These are phyloP conservation scores for Agrypnia vestita DNA, from an alignment of 1,140 invertebrate genomes.

Conservation along the genomic window DNA sequence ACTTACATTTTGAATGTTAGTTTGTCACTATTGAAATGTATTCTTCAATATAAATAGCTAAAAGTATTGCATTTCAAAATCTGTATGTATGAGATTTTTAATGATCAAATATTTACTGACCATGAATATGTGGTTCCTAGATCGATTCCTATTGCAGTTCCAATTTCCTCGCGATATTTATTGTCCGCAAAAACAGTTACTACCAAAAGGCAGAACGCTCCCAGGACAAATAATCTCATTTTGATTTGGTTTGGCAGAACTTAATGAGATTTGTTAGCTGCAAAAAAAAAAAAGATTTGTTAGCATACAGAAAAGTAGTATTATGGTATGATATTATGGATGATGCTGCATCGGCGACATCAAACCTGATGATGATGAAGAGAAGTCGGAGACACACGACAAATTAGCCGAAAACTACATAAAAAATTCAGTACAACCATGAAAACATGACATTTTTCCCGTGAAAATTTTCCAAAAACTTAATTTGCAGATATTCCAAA, in stretches of 20 bases:
- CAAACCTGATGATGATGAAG: constrained; percentile 15
- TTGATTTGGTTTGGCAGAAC: constrained; percentile 54
- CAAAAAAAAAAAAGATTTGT: constrained; percentile 11
- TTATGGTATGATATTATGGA: no score
- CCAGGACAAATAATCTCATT: constrained; percentile 74
- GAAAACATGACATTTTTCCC: no score
- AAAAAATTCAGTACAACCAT: no score
- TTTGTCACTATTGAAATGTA: no score
- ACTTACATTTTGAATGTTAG: no score
- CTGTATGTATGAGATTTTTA: no score
- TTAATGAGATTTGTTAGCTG: constrained; percentile 35
- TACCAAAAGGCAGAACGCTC: constrained; percentile 70
- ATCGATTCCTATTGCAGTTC: constrained; percentile 98
- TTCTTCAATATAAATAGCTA: no score
- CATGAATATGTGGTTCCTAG: constrained; percentile 99
- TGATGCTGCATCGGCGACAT: background rate
- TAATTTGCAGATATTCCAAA: no score
- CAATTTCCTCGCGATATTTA: constrained; percentile 89
- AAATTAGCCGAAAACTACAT: no score
- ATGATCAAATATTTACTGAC: constrained; percentile 73
- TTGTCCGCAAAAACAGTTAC: constrained; percentile 76
- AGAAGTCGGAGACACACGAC: no score
- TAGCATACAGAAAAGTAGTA: background rate
- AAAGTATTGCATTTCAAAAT: no score
- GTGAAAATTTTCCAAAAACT: no score